Conservation (phyloP, 2,113 vertebrate genomes). For the Grallaria varia region DNA sequence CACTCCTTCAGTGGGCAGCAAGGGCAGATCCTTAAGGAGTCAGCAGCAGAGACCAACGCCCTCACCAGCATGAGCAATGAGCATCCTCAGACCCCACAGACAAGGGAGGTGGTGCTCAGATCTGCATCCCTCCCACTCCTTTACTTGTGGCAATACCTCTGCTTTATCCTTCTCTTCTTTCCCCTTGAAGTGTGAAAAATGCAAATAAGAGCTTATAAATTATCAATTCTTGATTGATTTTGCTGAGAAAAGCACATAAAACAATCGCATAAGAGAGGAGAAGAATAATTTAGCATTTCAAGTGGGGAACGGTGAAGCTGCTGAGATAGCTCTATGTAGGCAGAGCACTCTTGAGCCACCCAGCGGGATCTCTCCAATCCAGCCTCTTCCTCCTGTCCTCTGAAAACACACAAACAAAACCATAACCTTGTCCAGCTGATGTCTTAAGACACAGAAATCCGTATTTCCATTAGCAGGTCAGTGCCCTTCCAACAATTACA, state of each 20-base stretch:
- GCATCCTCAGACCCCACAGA: not conserved
- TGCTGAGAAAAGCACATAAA: constrained; percentile 65
- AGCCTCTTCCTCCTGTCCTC: not conserved
- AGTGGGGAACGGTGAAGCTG: not conserved
- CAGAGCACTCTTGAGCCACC: not conserved
- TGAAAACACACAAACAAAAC: not conserved
- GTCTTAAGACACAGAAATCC: not conserved
- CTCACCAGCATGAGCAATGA: not conserved
- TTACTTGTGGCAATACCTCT: not conserved
- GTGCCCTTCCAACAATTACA: not conserved
- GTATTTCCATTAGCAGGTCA: not conserved
- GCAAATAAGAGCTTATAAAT: constrained; percentile 57
- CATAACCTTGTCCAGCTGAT: not conserved
- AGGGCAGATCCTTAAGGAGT: not conserved
- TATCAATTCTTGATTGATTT: constrained; percentile 70
- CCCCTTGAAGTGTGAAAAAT: constrained; percentile 26
- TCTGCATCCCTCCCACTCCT: not conserved
- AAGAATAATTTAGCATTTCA: constrained; percentile 55
- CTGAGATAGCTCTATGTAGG: constrained; percentile 47
- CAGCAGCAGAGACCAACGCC: not conserved
- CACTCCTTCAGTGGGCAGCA: not conserved
- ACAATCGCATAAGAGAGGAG: not conserved
- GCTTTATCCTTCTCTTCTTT: not conserved
- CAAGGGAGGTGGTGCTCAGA: not conserved
- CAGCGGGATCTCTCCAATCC: not conserved